Evolutionary conservation across 2,888 invertebrate species (phyloP).

Genomic region (Eilema depressum): DNA sequence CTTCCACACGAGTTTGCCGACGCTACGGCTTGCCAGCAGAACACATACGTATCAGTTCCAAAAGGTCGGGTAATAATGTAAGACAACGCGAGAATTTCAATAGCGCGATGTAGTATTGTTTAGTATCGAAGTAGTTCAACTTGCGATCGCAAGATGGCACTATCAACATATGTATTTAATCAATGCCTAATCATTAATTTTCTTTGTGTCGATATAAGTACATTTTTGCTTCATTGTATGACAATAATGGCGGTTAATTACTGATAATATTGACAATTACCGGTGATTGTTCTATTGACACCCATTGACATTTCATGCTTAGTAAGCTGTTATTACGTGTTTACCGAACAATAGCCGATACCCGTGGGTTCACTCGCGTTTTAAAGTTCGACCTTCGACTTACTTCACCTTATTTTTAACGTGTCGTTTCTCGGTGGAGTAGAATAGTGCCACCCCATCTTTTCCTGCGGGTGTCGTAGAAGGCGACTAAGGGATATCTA

Average conservation of each 20-base stretch:
- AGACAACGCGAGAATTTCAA: neutral
- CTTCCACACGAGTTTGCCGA: too few species aligned
- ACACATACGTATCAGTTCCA: too few species aligned
- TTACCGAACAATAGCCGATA: neutral
- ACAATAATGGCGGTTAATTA: neutral
- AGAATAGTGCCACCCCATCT: too few species aligned
- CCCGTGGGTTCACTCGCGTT: neutral
- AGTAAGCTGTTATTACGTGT: neutral
- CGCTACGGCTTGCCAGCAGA: too few species aligned
- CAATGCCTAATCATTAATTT: neutral
- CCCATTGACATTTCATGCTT: neutral
- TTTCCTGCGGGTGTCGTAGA: too few species aligned
- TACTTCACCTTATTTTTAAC: too few species aligned
- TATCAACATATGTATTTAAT: neutral
- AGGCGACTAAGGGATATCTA: too few species aligned
- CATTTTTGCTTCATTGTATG: constrained; percentile 6
- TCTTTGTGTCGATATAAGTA: neutral
- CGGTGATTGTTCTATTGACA: constrained; percentile 10
- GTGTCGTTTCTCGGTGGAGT: too few species aligned
- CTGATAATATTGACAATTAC: constrained; percentile 16
- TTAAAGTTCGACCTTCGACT: neutral
- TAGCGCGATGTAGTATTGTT: neutral
- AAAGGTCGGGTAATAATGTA: neutral
- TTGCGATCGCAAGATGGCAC: neutral
- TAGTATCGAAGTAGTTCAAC: neutral